Evolutionary conservation across 2,113 vertebrate genomes (phyloP).

Genomic region (Typhlomys cinereus): DNA sequence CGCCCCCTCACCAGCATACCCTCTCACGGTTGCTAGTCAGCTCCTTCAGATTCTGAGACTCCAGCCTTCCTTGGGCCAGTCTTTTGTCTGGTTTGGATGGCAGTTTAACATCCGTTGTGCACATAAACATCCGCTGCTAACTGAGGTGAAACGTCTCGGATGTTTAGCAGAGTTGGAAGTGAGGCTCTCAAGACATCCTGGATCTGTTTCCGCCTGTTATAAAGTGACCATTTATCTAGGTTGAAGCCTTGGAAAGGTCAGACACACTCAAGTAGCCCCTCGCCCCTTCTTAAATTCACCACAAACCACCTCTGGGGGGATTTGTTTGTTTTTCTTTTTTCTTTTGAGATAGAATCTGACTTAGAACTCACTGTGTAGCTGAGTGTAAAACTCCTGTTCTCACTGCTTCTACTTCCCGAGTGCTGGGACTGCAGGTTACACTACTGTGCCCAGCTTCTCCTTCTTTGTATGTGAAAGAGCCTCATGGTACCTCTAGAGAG

Average conservation of each 20-base stretch:
- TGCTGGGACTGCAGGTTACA: no score
- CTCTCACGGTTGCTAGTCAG: not conserved
- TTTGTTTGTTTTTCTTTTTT: no score
- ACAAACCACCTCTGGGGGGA: not conserved
- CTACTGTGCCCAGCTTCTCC: no score
- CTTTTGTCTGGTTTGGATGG: not conserved
- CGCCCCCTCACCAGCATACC: not conserved
- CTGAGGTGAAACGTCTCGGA: slow-evolving; percentile 46
- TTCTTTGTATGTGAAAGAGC: no score
- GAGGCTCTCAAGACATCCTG: not conserved
- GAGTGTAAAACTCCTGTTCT: no score
- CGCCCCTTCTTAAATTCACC: not conserved
- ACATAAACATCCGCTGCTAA: not conserved
- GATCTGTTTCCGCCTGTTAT: not conserved
- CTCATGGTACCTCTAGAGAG: not conserved
- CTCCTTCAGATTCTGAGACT: not conserved
- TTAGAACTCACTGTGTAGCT: not conserved
- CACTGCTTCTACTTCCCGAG: no score
- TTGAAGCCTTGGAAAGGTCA: not conserved
- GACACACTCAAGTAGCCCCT: not conserved
- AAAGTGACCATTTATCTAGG: not conserved
- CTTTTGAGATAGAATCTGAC: not conserved
- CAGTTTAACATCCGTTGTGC: not conserved
- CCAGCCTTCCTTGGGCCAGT: no score
- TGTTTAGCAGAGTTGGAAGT: slow-evolving; percentile 7